A percentile compares a stretch with the other conserved stretches of the same genome.
Evolutionary conservation across 2,797 vertebrate genomes (phyloP).

Genomic region (Lithobates sylvaticus): DNA sequence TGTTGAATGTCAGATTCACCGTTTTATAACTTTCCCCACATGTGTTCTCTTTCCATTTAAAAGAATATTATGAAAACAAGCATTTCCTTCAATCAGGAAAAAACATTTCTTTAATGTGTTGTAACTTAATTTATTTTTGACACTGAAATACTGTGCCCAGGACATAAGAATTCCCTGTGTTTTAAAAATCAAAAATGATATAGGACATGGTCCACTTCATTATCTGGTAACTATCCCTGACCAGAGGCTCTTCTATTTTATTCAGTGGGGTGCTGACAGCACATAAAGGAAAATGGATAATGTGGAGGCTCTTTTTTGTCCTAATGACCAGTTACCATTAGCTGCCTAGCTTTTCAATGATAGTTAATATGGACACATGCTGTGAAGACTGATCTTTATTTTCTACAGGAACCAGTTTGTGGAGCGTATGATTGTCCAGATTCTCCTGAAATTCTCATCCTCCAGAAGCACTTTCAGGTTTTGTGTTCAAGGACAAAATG

Average conservation of each 20-base stretch:
- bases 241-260: not conserved
- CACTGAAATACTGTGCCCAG: constrained; percentile 9
- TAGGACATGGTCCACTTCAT: constrained; percentile 15
- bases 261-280: constrained; percentile 36
- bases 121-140: constrained; percentile 29
- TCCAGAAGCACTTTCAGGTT: constrained; percentile 90
- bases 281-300: constrained; percentile 23
- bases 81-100: no score
- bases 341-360: constrained; percentile 53
- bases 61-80: not conserved
- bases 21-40: no score
- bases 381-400: constrained; percentile 64
- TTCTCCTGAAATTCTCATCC: constrained; percentile 83
- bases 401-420: constrained; percentile 83
- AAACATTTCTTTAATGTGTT: no score
- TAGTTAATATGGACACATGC: constrained; percentile 49
- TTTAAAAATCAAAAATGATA: constrained; percentile 5
- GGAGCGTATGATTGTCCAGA: constrained; percentile 81
- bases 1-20: no score
- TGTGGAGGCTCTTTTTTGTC: constrained; percentile 1
- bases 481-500: constrained; percentile 85
- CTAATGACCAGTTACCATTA: constrained; percentile 15
- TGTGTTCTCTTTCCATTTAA: not conserved
- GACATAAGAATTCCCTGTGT: constrained; percentile 17
- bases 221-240: constrained; percentile 26